These are phyloP conservation scores for Cichlasoma orientale DNA, from an alignment of 2,797 vertebrate genomes.

Conservation along the genomic window DNA sequence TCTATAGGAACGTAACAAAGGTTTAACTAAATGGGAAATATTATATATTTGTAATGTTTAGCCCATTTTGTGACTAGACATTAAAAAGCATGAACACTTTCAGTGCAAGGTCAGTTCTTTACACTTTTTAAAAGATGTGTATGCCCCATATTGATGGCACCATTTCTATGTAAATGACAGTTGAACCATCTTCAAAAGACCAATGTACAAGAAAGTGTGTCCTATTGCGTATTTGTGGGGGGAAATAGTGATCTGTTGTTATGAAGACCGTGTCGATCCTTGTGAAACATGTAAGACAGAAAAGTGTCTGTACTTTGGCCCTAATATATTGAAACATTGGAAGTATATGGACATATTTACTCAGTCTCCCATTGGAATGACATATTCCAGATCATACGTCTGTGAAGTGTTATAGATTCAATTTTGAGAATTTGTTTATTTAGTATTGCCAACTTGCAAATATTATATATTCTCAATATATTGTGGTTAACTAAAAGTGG, in stretches of 20 bases:
- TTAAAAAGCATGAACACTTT: conserved; percentile 82
- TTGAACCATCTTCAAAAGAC: conserved; percentile 78
- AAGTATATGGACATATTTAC: conserved; percentile 86
- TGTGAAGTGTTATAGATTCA: conserved; percentile 72
- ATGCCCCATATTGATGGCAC: conserved; percentile 91
- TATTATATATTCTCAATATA: conserved; percentile 81
- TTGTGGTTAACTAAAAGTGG: conserved; percentile 79
- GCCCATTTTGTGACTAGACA: conserved; percentile 83
- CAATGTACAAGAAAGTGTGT: conserved; percentile 75
- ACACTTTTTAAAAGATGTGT: conserved; percentile 84
- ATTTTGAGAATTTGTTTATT: conserved; percentile 73
- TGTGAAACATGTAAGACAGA: conserved; percentile 52
- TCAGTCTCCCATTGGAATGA: conserved; percentile 78
- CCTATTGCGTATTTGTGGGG: conserved; percentile 70
- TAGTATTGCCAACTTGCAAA: conserved; percentile 78
- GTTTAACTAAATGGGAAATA: conserved; percentile 84
- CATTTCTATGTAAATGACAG: conserved; percentile 84
- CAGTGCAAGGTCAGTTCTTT: conserved; percentile 85
- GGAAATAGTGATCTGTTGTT: conserved; percentile 69
- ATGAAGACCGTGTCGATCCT: conserved; percentile 68
- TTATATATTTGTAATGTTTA: conserved; percentile 86
- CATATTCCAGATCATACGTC: conserved; percentile 76
- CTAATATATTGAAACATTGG: conserved; percentile 82
- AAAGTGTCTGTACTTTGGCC: conserved; percentile 72
- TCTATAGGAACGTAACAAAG: conserved; percentile 83